phyloP scores from a whole-genome alignment of 2,888 invertebrate species.

The Sinhomidia bicolor region DNA sequence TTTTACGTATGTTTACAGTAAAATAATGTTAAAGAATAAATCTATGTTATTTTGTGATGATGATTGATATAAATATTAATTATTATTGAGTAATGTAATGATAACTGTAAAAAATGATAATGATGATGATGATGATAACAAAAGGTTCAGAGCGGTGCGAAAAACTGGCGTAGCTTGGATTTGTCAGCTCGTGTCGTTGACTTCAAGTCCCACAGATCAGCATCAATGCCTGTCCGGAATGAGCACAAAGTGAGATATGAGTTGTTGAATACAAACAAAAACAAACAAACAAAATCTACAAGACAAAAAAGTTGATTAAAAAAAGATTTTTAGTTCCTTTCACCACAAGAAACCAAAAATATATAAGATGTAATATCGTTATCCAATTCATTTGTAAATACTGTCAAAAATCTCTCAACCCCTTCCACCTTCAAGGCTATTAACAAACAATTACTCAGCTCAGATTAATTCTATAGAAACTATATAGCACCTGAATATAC shows the following conservation, averaged over 20 bases:
- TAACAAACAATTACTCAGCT: too few species aligned
- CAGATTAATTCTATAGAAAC: too few species aligned
- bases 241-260: constrained; percentile 80
- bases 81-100: constrained; percentile 24
- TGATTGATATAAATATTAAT: constrained; percentile 44
- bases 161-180: constrained; percentile 84
- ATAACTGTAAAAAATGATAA: constrained; percentile 41
- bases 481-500: too few species aligned
- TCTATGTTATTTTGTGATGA: constrained; percentile 19
- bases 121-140: constrained; percentile 71
- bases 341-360: neutral
- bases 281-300: constrained; percentile 52
- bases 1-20: constrained; percentile 4
- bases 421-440: neutral
- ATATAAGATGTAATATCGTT: neutral
- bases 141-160: constrained; percentile 80
- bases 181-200: constrained; percentile 83
- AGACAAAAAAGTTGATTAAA: constrained; percentile 4
- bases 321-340: constrained; percentile 17
- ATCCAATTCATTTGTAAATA: neutral
- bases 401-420: neutral
- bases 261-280: constrained; percentile 60
- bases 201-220: constrained; percentile 80
- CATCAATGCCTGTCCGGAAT: constrained; percentile 80
- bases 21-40: neutral